These are phyloP conservation scores for Lasioglossum albipes DNA, from an alignment of 1,140 invertebrate species.

Conservation along the genomic window DNA sequence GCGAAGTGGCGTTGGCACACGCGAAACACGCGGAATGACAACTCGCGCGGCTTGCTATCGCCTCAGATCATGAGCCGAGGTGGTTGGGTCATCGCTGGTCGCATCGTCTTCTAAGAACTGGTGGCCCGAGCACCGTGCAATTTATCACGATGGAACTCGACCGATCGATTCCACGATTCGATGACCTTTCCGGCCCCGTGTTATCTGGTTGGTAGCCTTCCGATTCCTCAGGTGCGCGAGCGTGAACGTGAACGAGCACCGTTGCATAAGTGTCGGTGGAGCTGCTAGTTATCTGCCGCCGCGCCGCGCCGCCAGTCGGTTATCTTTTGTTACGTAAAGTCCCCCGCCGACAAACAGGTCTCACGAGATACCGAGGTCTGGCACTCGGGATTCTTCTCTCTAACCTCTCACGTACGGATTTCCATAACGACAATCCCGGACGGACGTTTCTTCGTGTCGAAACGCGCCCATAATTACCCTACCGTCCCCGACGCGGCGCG, in stretches of 20 bases:
- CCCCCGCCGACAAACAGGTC: constrained; percentile 47
- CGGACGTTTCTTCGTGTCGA: constrained; percentile 23
- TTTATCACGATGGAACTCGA: background rate
- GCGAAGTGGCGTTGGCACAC: constrained; percentile 18
- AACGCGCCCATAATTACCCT: constrained; percentile 33
- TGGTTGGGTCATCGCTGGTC: background rate
- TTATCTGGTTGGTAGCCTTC: background rate
- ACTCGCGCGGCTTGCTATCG: constrained; percentile 40
- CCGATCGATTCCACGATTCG: background rate
- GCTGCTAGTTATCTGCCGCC: constrained; percentile 46
- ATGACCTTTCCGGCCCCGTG: background rate
- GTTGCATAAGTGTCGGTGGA: constrained; percentile 32
- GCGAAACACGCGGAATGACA: constrained; percentile 52
- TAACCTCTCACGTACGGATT: constrained; percentile 32
- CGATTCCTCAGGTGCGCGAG: background rate
- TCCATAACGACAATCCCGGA: constrained; percentile 13
- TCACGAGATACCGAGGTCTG: constrained; percentile 40
- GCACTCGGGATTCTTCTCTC: constrained; percentile 10
- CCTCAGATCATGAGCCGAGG: constrained; percentile 15
- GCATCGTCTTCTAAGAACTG: background rate
- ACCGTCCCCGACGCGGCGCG: background rate
- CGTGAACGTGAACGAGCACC: no score
- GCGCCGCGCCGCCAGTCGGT: constrained; percentile 6
- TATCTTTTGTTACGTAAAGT: constrained; percentile 61
- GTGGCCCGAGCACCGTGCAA: background rate